Evolutionary conservation across 2,113 vertebrate genomes (phyloP).

Genomic region (Vulpes vulpes): DNA sequence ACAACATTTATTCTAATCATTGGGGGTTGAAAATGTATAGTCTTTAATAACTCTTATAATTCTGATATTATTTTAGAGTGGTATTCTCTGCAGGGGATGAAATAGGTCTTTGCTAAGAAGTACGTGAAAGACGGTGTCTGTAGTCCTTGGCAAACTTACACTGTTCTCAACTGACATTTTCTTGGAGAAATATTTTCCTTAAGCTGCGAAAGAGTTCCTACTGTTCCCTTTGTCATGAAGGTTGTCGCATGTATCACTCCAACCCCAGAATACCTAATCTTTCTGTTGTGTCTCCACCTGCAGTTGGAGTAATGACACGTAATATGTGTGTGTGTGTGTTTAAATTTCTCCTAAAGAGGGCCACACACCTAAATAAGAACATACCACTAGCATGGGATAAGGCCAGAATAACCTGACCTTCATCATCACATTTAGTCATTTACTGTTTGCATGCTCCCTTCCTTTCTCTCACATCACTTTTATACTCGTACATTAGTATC

Average conservation of each 20-base stretch:
- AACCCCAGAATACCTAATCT: neutral
- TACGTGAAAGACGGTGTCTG: neutral
- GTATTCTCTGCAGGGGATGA: neutral
- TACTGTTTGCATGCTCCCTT: neutral
- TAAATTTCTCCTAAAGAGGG: neutral
- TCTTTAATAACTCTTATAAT: neutral
- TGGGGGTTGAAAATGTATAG: neutral
- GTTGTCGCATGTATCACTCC: neutral
- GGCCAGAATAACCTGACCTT: neutral
- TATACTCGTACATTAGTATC: neutral
- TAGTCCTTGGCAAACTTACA: neutral
- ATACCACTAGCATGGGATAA: neutral
- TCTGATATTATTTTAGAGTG: neutral
- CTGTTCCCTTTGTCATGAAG: too few relatives aligned
- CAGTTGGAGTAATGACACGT: neutral
- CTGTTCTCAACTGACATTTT: neutral
- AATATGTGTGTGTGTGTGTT: neutral
- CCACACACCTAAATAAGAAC: neutral
- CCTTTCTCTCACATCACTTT: neutral
- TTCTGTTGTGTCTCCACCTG: neutral
- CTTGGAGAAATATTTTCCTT: neutral
- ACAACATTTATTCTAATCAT: neutral
- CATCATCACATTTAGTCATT: neutral
- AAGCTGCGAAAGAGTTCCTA: neutral
- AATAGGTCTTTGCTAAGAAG: neutral